Percentiles rank a stretch among this genome's conserved stretches.
These are phyloP conservation scores for Perca flavescens DNA, from an alignment of 2,113 vertebrate species.

Conservation along the genomic window DNA sequence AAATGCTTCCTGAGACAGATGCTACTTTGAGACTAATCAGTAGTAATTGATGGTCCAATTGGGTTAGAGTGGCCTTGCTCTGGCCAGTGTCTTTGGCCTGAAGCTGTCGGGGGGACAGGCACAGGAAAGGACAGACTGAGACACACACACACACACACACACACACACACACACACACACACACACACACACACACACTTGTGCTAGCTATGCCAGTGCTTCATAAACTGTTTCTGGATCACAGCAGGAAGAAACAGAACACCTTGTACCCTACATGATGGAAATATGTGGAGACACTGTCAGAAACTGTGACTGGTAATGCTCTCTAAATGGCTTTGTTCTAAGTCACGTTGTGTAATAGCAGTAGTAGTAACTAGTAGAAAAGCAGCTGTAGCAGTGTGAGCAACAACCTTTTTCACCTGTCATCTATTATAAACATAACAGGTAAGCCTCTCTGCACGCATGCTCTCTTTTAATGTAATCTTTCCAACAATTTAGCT, in stretches of 20 bases:
- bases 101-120: conserved; percentile 59
- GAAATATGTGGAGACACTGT: conserved; percentile 19
- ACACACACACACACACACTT: conserved; percentile 14
- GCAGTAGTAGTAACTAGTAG: background rate
- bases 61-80: conserved; percentile 79
- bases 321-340: background rate
- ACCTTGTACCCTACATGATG: conserved; percentile 32
- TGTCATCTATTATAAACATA: background rate
- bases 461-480: background rate
- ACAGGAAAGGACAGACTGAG: conserved; percentile 31
- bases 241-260: conserved; percentile 44
- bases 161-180: no score
- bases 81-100: conserved; percentile 74
- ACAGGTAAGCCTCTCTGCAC: background rate
- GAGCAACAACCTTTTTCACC: background rate
- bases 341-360: background rate
- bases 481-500: background rate
- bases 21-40: conserved; percentile 85
- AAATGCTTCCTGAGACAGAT: conserved; percentile 86
- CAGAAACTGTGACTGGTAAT: background rate
- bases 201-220: conserved; percentile 33
- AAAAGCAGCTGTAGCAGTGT: background rate
- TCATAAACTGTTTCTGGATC: conserved; percentile 44
- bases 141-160: conserved; percentile 1
- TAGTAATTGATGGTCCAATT: conserved; percentile 85